Percentiles rank a stretch among this genome's conserved stretches.
These are phyloP conservation scores for Geococcyx californianus DNA, from an alignment of 2,113 vertebrate genomes.

Conservation along the genomic window DNA sequence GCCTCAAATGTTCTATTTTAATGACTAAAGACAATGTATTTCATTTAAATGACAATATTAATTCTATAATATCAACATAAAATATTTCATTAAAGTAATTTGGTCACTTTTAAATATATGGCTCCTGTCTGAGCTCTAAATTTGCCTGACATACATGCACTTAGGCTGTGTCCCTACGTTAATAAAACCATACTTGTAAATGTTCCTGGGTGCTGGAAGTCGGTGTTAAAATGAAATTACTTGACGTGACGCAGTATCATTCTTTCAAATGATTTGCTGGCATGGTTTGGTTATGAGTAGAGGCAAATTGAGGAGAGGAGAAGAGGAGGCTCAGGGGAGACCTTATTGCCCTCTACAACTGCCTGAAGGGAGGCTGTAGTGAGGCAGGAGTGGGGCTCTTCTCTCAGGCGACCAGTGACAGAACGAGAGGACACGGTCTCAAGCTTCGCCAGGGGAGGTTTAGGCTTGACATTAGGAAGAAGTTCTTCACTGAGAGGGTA, in stretches of 20 bases:
- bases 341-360: too few relatives aligned
- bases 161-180: background rate
- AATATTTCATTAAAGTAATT: background rate
- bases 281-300: background rate
- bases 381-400: too few relatives aligned
- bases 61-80: background rate
- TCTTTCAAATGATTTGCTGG: background rate
- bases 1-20: background rate
- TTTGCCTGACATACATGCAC: background rate
- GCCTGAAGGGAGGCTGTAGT: too few relatives aligned
- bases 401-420: too few relatives aligned
- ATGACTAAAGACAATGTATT: background rate
- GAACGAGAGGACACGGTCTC: too few relatives aligned
- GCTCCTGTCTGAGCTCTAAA: background rate
- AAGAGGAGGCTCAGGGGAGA: too few relatives aligned
- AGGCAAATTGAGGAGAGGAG: background rate
- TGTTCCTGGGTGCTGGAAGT: background rate
- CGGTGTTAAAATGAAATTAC: background rate
- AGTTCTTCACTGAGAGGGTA: too few relatives aligned
- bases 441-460: too few relatives aligned
- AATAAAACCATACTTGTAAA: background rate
- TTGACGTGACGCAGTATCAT: fast-evolving
- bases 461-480: too few relatives aligned
- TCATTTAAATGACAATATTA: background rate
- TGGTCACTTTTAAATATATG: background rate